Evolutionary conservation across 1,140 invertebrate genomes (phyloP).

Genomic region (Ips typographus): DNA sequence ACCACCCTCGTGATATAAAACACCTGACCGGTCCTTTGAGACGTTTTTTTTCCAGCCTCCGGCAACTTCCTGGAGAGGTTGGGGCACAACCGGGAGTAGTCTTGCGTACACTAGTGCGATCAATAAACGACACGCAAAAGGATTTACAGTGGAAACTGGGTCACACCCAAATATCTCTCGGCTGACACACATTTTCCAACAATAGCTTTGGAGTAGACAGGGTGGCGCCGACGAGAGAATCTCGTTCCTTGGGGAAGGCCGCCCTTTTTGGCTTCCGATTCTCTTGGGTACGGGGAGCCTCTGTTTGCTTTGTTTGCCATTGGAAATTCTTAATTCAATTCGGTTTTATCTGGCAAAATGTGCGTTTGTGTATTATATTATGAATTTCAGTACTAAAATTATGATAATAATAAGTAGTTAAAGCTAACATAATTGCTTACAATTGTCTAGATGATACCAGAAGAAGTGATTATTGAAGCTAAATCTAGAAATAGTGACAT

Average conservation of each 20-base stretch:
- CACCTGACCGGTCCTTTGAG: no score
- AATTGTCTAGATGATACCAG: no score
- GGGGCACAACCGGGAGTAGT: constrained; percentile 18
- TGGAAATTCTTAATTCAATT: no score
- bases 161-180: constrained; percentile 31
- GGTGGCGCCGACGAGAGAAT: constrained; percentile 12
- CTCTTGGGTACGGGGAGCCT: not conserved
- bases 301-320: not conserved
- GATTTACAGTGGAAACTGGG: constrained; percentile 31
- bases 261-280: not conserved
- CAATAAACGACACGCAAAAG: constrained; percentile 31
- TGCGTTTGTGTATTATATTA: no score
- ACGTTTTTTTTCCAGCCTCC: constrained; percentile 22
- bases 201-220: constrained; percentile 25
- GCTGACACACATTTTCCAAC: constrained; percentile 22
- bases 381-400: no score
- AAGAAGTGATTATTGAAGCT: no score
- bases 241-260: constrained; percentile 6
- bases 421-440: no score
- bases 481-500: no score
- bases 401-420: no score
- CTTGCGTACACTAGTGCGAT: constrained; percentile 32
- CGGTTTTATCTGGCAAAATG: no score
- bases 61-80: constrained; percentile 7
- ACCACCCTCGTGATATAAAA: no score